These are phyloP conservation scores for Acropora yongei DNA, from an alignment of 64 coral and sea anemone species.

Conservation along the genomic window DNA sequence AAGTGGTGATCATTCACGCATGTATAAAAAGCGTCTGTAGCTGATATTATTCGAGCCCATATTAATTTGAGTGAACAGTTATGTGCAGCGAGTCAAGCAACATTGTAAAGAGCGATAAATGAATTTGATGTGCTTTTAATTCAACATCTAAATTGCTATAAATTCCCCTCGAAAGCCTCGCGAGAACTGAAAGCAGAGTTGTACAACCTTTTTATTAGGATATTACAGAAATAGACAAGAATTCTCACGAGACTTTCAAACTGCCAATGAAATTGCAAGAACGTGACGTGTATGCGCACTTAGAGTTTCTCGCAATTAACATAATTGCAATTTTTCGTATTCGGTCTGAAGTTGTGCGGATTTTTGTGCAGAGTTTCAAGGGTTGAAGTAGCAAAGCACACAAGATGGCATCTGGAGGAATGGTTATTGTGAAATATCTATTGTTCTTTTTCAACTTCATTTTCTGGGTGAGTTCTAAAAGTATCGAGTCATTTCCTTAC, in stretches of 20 bases:
- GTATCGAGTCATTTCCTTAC: too few species aligned
- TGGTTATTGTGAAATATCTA: constrained; percentile 88
- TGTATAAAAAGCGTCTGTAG: background rate
- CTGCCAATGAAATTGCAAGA: background rate
- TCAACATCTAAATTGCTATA: too few species aligned
- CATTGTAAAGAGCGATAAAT: too few species aligned
- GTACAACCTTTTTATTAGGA: background rate
- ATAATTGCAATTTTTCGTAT: constrained; percentile 86
- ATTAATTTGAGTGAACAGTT: too few species aligned
- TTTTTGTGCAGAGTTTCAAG: too few species aligned
- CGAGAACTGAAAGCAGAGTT: too few species aligned
- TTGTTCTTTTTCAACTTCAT: constrained; percentile 89
- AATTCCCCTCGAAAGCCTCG: too few species aligned
- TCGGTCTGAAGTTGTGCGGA: background rate
- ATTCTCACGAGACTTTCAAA: constrained; percentile 4
- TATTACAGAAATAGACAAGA: background rate
- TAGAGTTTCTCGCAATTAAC: background rate
- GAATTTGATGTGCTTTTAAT: too few species aligned
- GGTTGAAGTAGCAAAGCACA: background rate
- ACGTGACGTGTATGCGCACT: constrained; percentile 20
- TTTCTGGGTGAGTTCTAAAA: constrained; percentile 95
- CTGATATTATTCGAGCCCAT: too few species aligned
- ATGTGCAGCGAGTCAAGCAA: too few species aligned
- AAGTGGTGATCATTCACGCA: background rate
- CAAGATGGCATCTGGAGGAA: constrained; percentile 89